Base-by-base conservation (phyloP, 1,140 invertebrate species). In the Sinella curviseta region DNA sequence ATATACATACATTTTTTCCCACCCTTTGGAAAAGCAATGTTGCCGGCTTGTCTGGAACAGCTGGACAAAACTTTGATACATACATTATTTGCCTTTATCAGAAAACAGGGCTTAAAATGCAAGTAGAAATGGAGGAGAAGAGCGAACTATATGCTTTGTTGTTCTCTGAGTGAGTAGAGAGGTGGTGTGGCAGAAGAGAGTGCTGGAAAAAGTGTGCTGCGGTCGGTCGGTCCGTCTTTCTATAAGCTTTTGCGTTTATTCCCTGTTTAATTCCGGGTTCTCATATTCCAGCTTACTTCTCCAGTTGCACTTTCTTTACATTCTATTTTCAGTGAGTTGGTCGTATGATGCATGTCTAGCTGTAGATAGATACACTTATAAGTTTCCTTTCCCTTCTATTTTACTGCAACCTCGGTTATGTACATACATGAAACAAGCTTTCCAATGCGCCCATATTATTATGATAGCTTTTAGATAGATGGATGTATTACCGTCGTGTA, bases 11-110 rank as follows among this genome's bases (percentile, higher is more conserved):
- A n/a, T 3, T 75, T 79, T 82, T 79, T 82, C 78, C 81, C 81
- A 82, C 78, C 78, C 81, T 79, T 77, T 75, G 31, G n/a, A 74
- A 70, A 70, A 31, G 26, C 78, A 82, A 35, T 8, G 78, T 82
- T 80, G 81, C 78, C 78, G 81, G 78, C 76, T 82, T 74, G 36
- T 70, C 65, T 70, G 30, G 31, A 70, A 70, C 65, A 70, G 65
- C 65, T 70, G 65, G 65, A 33, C 65, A 70, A 70, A 70, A 70
- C 65, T 70, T 70, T 70, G 31, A 12, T 30, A 33, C 30, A 14
- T 31, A n/a, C n/a, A n/a, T n/a, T n/a, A n/a, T n/a, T 12, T 20
- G 20, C 8, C 39, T 48, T 48, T 12, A 48, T 20, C 20, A n/a
- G n/a, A n/a, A n/a, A n/a, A n/a, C n/a, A n/a, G n/a, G n/a, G n/a